Conservation (phyloP, 2,888 invertebrate species). For the Chrysomela aeneicollis region DNA sequence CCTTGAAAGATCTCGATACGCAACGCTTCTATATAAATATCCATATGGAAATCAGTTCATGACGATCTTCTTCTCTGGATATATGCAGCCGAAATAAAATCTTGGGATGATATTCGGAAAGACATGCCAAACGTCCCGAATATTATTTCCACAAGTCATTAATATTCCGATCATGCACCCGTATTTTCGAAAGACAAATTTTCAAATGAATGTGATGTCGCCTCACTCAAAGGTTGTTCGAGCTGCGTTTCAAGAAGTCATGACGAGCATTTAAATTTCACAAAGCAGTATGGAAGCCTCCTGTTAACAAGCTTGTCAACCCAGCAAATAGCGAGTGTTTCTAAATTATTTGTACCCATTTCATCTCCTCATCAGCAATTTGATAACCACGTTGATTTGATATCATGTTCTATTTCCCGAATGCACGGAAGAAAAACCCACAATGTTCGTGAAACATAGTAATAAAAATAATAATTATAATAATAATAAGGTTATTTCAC, state of each 20-base stretch:
- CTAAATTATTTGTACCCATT: too few relatives aligned
- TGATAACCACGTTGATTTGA: too few relatives aligned
- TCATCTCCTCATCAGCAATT: too few relatives aligned
- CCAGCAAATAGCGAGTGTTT: slow-evolving; percentile 28
- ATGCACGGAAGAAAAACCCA: too few relatives aligned
- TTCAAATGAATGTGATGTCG: slow-evolving; percentile 36
- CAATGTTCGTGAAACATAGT: too few relatives aligned
- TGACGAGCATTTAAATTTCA: slow-evolving; percentile 32
- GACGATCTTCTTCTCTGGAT: background rate
- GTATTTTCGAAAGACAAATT: slow-evolving; percentile 36
- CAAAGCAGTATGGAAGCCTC: slow-evolving; percentile 18
- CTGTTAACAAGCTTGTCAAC: background rate
- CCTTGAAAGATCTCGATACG: background rate
- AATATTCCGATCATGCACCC: slow-evolving; percentile 33
- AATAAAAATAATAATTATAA: too few relatives aligned
- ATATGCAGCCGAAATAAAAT: background rate
- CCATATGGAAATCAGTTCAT: background rate
- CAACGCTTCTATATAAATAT: background rate
- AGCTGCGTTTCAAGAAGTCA: slow-evolving; percentile 31
- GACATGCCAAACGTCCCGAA: slow-evolving; percentile 25
- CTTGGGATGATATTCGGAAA: slow-evolving; percentile 2
- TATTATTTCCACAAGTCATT: slow-evolving; percentile 32
- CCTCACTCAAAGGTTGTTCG: slow-evolving; percentile 35
- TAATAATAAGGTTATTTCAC: too few relatives aligned
- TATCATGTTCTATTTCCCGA: too few relatives aligned